These are phyloP conservation scores for Perodicticus potto DNA, from an alignment of 2,797 vertebrate species.

Conservation along the genomic window DNA sequence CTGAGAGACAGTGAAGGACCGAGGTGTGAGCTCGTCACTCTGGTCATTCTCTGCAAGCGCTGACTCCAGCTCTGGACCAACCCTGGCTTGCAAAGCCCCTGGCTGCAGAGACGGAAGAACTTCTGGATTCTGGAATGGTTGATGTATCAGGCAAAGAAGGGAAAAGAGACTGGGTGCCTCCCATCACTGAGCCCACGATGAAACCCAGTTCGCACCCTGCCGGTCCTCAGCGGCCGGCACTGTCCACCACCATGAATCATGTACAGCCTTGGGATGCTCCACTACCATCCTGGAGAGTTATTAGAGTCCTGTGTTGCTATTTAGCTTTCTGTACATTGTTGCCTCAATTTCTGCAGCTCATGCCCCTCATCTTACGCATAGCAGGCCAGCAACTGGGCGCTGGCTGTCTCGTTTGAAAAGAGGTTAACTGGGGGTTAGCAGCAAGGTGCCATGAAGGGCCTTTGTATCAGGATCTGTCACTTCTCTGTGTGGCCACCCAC, in stretches of 20 bases:
- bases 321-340: neutral
- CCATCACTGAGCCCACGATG: too few relatives aligned
- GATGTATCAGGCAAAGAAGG: too few relatives aligned
- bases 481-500: neutral
- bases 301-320: too few relatives aligned
- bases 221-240: neutral
- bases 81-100: neutral
- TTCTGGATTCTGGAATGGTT: neutral
- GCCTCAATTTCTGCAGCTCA: neutral
- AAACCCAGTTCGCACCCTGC: neutral
- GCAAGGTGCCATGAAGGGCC: neutral
- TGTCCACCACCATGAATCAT: rapidly evolving
- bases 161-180: neutral
- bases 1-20: neutral
- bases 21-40: rapidly evolving
- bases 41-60: rapidly evolving
- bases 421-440: neutral
- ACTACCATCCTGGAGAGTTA: rapidly evolving
- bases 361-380: neutral
- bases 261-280: rapidly evolving
- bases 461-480: neutral
- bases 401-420: neutral
- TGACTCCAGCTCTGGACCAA: neutral
- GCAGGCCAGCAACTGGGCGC: neutral
- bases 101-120: neutral